phyloP scores from a whole-genome alignment of 2,888 invertebrate species.

The Clostera curtula region DNA sequence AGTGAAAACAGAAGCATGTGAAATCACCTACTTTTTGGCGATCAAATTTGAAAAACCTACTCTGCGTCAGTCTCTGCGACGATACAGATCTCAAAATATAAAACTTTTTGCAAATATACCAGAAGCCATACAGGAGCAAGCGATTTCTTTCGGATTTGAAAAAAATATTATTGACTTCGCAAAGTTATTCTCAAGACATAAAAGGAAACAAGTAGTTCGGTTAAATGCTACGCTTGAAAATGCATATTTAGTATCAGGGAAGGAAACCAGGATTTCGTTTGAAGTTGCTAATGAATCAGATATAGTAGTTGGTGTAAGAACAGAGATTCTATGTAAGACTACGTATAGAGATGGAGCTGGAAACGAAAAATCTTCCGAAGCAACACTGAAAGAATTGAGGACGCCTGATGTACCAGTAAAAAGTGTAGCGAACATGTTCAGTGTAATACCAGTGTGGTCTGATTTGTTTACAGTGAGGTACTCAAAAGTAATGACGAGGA shows the following conservation, averaged over 20 bases:
- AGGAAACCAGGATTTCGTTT: not conserved
- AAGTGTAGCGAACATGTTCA: constrained; percentile 3
- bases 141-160: constrained; percentile 3
- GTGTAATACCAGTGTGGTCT: not conserved
- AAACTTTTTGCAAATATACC: not conserved
- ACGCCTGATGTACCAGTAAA: not conserved
- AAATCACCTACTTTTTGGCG: constrained; percentile 8
- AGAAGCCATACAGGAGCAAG: not conserved
- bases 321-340: constrained; percentile 2
- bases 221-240: constrained; percentile 11
- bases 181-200: constrained; percentile 5
- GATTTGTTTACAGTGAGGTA: constrained; percentile 10
- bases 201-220: not conserved
- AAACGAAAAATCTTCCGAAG: not conserved
- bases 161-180: constrained; percentile 9
- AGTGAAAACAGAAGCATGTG: constrained; percentile 6
- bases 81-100: constrained; percentile 4
- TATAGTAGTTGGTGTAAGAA: not conserved
- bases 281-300: constrained; percentile 1
- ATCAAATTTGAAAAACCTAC: constrained; percentile 11
- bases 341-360: constrained; percentile 1
- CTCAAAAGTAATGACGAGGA: constrained; percentile 11
- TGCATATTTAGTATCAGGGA: constrained; percentile 4
- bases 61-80: not conserved
- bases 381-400: constrained; percentile 1